phyloP scores from a whole-genome alignment of 2,113 vertebrate species.

The Tachysurus vachellii region DNA sequence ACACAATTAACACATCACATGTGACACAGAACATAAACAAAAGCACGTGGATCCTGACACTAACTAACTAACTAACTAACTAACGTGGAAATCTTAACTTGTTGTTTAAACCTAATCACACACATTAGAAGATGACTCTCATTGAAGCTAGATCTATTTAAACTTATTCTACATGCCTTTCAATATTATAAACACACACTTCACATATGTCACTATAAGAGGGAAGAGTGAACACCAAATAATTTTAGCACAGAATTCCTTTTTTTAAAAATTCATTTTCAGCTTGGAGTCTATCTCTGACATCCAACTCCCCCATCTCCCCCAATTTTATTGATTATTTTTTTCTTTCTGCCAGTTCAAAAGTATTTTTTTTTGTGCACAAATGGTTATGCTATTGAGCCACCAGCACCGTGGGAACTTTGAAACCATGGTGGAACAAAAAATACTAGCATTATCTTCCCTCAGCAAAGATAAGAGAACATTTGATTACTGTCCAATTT shows the following conservation, averaged over 20 bases:
- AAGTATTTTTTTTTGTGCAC: neutral
- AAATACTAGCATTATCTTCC: neutral
- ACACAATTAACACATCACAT: too few relatives aligned
- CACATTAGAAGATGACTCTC: neutral
- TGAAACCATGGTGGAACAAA: neutral
- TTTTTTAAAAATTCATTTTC: neutral
- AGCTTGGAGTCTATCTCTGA: neutral
- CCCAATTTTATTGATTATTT: neutral
- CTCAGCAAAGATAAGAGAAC: neutral
- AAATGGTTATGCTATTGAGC: neutral
- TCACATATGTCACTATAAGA: neutral
- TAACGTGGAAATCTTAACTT: neutral
- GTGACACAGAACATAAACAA: too few relatives aligned
- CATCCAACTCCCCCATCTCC: neutral
- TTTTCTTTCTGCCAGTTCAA: neutral
- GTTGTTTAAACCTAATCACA: neutral
- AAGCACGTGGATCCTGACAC: too few relatives aligned
- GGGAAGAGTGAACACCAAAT: neutral
- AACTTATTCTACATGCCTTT: neutral
- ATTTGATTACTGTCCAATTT: neutral
- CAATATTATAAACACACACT: neutral
- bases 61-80: neutral
- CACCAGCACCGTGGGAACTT: neutral
- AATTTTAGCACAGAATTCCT: neutral
- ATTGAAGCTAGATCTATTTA: neutral